Evolutionary conservation across 2,888 invertebrate genomes (phyloP), one percentile per base, ranked within the genome.

Genomic region (Hydrotaea cyrtoneurina): DNA sequence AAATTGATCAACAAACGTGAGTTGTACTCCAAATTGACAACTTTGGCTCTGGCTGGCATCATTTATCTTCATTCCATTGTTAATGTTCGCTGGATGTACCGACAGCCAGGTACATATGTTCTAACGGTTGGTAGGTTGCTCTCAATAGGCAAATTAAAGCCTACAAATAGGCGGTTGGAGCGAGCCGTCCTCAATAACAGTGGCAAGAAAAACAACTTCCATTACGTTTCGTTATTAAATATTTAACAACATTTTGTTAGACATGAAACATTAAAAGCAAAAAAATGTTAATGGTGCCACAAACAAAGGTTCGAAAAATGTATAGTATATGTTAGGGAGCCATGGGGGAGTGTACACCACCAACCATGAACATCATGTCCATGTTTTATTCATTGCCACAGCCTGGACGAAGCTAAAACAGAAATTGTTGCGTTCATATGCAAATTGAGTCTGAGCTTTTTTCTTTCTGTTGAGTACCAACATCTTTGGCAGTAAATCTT

Each of bases 1-100:
- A 84, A 84, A 81, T 78, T 84, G 75, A 76, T 72, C 81, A 78
- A 59, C 62, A 80, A 75, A 80, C 80, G 75, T 84, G 80, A 84
- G 80, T 64, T 84, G 71, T 80, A 26, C 26, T 13, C 50, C 71
- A 80, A 83, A 69, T 77, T 80, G 46, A 62, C 76, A 80, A 74
- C 23, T 62, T 69, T 77, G 76, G 31, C n/a, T 21, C 64, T 2
- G 21, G 10, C 15, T 19, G 64, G 17, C 50, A 10, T 71, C 17
- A 59, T 75, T 66, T 57, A 46, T 66, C n/a, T 55, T 64, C 39
- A 55, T 72, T 39, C 21, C 66, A 66, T 73, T 59, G 46, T 59
- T 57, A 69, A 36, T 73, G 72, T 57, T 71, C 23, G 43, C 11
- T 17, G 2, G 31, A 2, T 31, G 31, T 31, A 31, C 31, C 31